Percentiles rank a stretch among this genome's conserved stretches.
These are phyloP conservation scores for Falco rusticolus DNA, from an alignment of 2,797 vertebrate genomes.

Conservation along the genomic window DNA sequence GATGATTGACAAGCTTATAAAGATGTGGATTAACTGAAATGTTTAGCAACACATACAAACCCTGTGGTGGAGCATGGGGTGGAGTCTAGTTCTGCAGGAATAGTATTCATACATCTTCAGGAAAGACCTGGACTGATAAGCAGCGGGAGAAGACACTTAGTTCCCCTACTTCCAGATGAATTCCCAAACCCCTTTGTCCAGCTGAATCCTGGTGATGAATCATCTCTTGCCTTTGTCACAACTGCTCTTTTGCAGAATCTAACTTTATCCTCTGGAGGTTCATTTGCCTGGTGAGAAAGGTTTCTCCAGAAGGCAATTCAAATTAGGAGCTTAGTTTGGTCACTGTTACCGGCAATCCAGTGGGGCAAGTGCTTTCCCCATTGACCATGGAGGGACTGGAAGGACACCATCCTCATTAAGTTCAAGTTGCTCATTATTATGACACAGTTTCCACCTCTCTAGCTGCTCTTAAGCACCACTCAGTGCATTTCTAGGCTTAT, in stretches of 20 bases:
- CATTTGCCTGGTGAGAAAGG: neutral
- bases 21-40: neutral
- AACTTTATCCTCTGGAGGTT: neutral
- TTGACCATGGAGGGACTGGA: accelerated
- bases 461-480: neutral
- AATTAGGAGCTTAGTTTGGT: neutral
- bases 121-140: neutral
- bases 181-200: neutral
- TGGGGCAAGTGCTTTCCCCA: neutral
- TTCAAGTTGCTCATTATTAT: neutral
- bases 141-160: neutral
- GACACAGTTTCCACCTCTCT: neutral
- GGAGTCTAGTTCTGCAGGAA: neutral
- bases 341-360: neutral
- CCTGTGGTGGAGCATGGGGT: neutral
- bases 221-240: neutral
- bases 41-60: neutral
- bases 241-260: neutral
- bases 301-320: neutral
- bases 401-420: neutral
- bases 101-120: neutral
- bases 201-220: neutral
- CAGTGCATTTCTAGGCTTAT: neutral
- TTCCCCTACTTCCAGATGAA: neutral
- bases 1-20: neutral